These are phyloP conservation scores for Heliconius himera DNA, from an alignment of 1,140 invertebrate genomes.

Conservation along the genomic window DNA sequence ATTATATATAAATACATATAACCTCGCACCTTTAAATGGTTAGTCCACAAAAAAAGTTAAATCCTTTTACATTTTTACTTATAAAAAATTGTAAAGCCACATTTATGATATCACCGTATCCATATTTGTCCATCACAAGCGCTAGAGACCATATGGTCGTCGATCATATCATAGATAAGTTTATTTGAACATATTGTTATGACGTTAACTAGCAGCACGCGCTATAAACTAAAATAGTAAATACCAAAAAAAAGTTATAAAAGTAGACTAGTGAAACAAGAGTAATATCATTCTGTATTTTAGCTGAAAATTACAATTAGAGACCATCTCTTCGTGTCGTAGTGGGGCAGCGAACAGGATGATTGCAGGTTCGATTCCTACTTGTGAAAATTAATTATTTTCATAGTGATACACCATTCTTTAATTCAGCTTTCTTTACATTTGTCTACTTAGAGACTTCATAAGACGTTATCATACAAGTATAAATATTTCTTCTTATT, in stretches of 20 bases:
- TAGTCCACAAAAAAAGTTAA: not conserved
- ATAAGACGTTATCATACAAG: too few species aligned
- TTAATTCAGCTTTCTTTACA: too few species aligned
- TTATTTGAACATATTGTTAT: slow-evolving; percentile 54
- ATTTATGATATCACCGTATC: slow-evolving; percentile 4
- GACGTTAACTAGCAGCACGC: slow-evolving; percentile 43
- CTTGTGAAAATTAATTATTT: not conserved
- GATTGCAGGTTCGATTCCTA: too few species aligned
- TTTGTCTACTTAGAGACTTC: too few species aligned
- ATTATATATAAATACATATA: not conserved
- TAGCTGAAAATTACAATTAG: not conserved
- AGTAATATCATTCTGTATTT: too few species aligned
- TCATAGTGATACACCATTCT: not conserved
- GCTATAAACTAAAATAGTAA: not conserved
- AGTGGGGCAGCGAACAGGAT: not conserved
- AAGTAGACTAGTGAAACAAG: not conserved
- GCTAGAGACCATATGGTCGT: slow-evolving; percentile 44
- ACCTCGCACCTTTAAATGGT: not conserved
- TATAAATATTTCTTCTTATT: too few species aligned
- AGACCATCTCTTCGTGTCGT: not conserved
- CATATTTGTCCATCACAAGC: slow-evolving; percentile 17
- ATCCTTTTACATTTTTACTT: not conserved
- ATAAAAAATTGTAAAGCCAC: not conserved
- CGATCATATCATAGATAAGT: slow-evolving; percentile 51
- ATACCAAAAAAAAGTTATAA: not conserved